Base-by-base conservation (phyloP, 2,888 invertebrate species). In the Siphonodentalium dalli region DNA sequence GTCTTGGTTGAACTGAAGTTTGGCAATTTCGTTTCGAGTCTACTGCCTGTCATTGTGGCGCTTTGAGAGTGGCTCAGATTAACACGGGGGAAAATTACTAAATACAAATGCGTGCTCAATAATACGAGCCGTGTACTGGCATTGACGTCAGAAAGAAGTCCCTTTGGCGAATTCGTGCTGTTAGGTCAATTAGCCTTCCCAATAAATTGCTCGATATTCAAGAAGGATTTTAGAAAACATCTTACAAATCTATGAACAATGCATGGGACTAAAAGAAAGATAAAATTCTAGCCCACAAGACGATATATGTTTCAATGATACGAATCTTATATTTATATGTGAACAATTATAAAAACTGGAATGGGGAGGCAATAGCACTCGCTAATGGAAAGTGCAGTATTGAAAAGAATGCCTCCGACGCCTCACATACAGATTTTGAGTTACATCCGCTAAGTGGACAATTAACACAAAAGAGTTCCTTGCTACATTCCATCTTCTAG, bases 391-490 rank as follows among this genome's bases (percentile, higher is more conserved):
- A 69, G 67, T 67, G 66, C 68, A 66, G 71, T 69, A 69, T 70
- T 73, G 74, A 72, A 75, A 77, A 74, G 72, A 75, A 74, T 74
- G 73, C 72, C 69, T 71, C 49, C 61, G 75, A 71, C 76, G 73
- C 73, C 58, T 75, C 73, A 76, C 77, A 58, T 63, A 72, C 66
- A 38, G 41, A 57, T 57, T 65, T 55, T 58, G 61, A 66, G 70
- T 58, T 62, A 60, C 74, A 45, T 76, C 66, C 77, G 76, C 77
- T 65, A 57, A 73, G 71, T 73, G 70, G 73, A 72, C 71, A 69
- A 61, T 61, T 63, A 65, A 63, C 63, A 63, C 61, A 71, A 74
- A 72, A 72, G 66, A 73, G 74, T 71, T 71, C 71, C 69, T 50
- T 51, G 64, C 66, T 71, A 65, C 69, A 60, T 68, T 65, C 58